Conservation (phyloP, 2,888 invertebrate genomes). For the Drepana falcataria region DNA sequence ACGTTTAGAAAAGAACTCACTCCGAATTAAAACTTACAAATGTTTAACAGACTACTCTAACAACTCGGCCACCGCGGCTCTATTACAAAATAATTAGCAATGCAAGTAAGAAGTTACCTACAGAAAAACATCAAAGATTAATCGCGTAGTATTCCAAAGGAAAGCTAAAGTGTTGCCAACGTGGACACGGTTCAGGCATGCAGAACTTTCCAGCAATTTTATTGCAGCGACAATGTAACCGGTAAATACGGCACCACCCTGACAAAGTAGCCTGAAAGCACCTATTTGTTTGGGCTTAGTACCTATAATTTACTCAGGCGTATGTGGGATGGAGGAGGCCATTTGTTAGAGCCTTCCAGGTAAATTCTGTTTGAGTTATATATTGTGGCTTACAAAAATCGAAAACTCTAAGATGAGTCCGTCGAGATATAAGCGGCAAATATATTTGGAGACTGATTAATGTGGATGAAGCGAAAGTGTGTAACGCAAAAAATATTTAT, state of each 20-base stretch:
- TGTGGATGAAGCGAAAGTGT: too few species aligned
- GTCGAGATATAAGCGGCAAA: too few species aligned
- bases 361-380: not conserved
- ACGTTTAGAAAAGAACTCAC: too few species aligned
- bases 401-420: too few species aligned
- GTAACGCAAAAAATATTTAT: too few species aligned
- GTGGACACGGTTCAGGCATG: not conserved
- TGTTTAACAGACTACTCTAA: too few species aligned
- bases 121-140: not conserved
- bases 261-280: conserved; percentile 48
- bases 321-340: conserved; percentile 29
- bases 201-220: not conserved
- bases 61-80: too few species aligned
- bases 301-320: conserved; percentile 48
- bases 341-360: not conserved
- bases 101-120: not conserved
- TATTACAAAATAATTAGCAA: not conserved
- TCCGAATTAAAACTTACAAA: too few species aligned
- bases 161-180: not conserved
- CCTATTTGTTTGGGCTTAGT: conserved; percentile 53
- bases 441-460: too few species aligned
- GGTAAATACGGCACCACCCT: conserved; percentile 35
- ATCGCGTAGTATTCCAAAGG: not conserved
- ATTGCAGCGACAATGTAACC: not conserved
- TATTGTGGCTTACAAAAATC: too few species aligned